Base-by-base conservation (phyloP, 2,113 vertebrate genomes). In the Brevimyrus niger region DNA sequence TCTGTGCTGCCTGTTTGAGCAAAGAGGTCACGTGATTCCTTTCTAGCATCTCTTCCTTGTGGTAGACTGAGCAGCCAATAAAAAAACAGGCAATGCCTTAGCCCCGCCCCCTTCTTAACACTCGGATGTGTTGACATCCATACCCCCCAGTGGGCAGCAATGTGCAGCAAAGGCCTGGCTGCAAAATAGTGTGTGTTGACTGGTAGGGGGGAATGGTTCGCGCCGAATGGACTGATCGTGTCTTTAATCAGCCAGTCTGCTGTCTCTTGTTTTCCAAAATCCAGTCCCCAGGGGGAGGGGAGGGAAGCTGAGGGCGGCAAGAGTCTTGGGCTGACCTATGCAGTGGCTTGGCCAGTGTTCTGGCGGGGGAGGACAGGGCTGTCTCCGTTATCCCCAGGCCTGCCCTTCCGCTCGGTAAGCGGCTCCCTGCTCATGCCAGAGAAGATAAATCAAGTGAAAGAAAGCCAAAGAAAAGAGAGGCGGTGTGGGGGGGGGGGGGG, bases 271-370 rank as follows among this genome's bases (percentile, higher is more conserved):
- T 47, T 84, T 84, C 23, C n/a, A 23, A 85, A 50, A n/a, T 47
- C 44, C 19, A 47, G 83, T n/a, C 83, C 47, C 46, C 73, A 69
- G 82, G 4, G 88, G 90, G 91, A 85, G 82, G 53, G 87, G 89
- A 46, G 53, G 88, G 87, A 90, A 91, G 88, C 35, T 89, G 65
- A 46, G 90, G 88, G 15, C 88, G 44, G 82, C 3, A 21, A 47
- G 23, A 44, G 42, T 84, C 21, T 48, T 10, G 50, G 11, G 19
- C 31, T 82, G 31, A 83, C 73, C 7, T 27, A 76, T 38, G 35
- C 50, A n/a, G 19, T 2, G n/a, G 69, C 19, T 84, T 46, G 80
- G 51, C 38, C 51, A 35, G 42, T 35, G 23, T 89, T 89, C 82
- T 89, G 53, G 31, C 82, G 31, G 6, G 11, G 51, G 80, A 53